phyloP scores from a whole-genome alignment of 2,797 vertebrate species.

The Monodelphis domestica region DNA sequence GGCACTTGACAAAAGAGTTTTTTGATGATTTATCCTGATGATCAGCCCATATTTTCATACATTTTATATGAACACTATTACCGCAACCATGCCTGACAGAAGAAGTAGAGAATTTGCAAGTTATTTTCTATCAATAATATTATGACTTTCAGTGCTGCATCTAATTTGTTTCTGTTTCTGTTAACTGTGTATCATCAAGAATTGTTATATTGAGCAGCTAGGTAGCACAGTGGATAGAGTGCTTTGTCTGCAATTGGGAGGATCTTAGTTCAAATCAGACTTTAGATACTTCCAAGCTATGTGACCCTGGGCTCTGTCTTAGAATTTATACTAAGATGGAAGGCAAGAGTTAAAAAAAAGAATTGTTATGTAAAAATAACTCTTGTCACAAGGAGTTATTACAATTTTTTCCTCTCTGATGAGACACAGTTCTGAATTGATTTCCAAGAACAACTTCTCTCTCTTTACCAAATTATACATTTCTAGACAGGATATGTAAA shows the following conservation, averaged over 20 bases:
- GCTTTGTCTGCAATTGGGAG: too few species aligned
- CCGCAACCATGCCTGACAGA: conserved; percentile 85
- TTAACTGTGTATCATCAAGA: neutral
- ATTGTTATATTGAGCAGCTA: too few species aligned
- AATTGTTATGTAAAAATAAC: neutral
- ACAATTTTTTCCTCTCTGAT: neutral
- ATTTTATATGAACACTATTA: conserved; percentile 87
- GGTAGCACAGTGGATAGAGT: too few species aligned
- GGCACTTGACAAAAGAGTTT: conserved; percentile 82
- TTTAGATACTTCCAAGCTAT: too few species aligned
- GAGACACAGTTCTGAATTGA: conserved; percentile 11
- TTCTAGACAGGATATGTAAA: neutral
- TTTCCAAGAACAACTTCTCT: neutral
- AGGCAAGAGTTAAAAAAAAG: too few species aligned
- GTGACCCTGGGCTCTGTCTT: too few species aligned
- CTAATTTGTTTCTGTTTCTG: neutral
- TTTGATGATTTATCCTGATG: conserved; percentile 77
- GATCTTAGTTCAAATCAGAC: too few species aligned
- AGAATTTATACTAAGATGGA: too few species aligned
- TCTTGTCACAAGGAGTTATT: neutral
- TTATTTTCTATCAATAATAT: neutral
- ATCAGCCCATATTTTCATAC: conserved; percentile 85
- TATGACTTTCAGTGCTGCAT: neutral
- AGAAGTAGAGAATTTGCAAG: conserved; percentile 23
- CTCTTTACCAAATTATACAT: neutral